Percentiles rank a stretch among this genome's conserved stretches.
phyloP scores from a whole-genome alignment of 2,888 invertebrate species.

The Orchesella flavescens region DNA sequence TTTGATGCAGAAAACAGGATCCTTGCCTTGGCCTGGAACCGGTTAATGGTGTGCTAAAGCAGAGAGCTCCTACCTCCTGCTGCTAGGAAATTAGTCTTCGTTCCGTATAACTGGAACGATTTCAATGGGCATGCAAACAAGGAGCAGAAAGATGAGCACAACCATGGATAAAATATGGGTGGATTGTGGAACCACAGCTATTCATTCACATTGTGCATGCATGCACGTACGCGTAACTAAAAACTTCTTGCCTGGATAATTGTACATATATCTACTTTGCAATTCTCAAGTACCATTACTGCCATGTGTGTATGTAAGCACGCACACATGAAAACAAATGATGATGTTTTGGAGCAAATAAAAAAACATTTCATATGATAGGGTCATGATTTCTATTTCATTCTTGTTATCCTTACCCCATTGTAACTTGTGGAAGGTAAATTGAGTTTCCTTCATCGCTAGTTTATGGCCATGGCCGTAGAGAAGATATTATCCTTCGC shows the following conservation, averaged over 20 bases:
- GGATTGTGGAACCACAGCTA: not conserved
- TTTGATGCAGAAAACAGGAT: slow-evolving; percentile 27
- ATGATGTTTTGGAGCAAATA: too few species aligned
- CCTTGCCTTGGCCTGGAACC: slow-evolving; percentile 59
- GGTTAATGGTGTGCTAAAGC: slow-evolving; percentile 28
- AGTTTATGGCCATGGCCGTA: too few species aligned
- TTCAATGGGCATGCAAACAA: not conserved
- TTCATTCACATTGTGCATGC: not conserved
- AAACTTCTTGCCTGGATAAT: not conserved
- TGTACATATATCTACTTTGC: not conserved
- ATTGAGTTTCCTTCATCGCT: too few species aligned
- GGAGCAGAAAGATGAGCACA: not conserved
- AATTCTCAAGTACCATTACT: not conserved
- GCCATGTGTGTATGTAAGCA: not conserved
- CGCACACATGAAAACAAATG: not conserved
- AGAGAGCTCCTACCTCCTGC: not conserved
- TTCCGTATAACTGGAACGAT: slow-evolving; percentile 15
- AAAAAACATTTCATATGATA: too few species aligned
- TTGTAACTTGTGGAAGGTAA: too few species aligned
- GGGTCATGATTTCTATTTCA: too few species aligned
- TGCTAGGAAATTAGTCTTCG: not conserved
- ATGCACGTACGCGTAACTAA: not conserved
- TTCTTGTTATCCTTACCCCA: too few species aligned
- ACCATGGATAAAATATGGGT: slow-evolving; percentile 35
- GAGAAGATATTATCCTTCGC: too few species aligned